Evolutionary conservation across 1,140 invertebrate species (phyloP).

Genomic region (Sinella curviseta): DNA sequence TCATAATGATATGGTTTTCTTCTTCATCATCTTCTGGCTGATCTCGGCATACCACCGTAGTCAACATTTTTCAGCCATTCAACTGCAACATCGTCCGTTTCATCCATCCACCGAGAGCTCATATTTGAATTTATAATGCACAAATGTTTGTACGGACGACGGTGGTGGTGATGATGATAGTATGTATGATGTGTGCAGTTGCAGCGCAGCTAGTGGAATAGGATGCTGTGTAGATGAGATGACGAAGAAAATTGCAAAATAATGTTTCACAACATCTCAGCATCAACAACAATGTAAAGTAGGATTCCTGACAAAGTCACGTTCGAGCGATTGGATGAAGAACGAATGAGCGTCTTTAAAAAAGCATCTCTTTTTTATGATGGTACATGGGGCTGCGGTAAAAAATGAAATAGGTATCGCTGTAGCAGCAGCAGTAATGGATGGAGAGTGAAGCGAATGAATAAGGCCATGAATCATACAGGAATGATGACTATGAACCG

Average conservation of each 20-base stretch:
- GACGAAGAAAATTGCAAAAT: neutral
- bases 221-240: too few species aligned
- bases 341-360: neutral
- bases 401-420: neutral
- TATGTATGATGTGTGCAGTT: too few species aligned
- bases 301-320: neutral
- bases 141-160: too few species aligned
- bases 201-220: too few species aligned
- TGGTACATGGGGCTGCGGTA: too few species aligned
- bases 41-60: neutral
- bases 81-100: neutral
- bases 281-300: neutral
- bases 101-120: neutral
- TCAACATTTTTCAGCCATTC: neutral
- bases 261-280: neutral
- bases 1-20: neutral
- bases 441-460: neutral
- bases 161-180: too few species aligned
- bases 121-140: neutral
- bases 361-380: neutral
- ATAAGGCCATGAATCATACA: neutral
- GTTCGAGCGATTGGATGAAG: neutral
- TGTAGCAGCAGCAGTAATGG: neutral
- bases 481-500: neutral
- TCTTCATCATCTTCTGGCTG: neutral